Evolutionary conservation across 2,797 vertebrate species (phyloP).

Genomic region (Enteromius paludinosus): DNA sequence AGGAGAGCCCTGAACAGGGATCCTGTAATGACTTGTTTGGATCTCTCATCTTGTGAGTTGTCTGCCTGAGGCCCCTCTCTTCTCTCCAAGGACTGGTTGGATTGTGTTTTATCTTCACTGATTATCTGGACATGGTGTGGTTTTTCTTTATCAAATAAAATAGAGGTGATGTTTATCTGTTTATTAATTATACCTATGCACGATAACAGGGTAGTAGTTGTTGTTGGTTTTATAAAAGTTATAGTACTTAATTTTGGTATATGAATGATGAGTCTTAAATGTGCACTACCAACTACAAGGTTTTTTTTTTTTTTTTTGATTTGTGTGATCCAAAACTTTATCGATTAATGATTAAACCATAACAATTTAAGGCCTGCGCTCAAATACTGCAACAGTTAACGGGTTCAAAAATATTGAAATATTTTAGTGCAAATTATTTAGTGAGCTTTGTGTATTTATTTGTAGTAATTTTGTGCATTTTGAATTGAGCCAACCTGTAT

Average conservation of each 20-base stretch:
- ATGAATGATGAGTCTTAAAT: background rate
- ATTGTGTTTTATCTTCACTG: conserved; percentile 53
- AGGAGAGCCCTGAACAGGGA: conserved; percentile 45
- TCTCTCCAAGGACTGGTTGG: conserved; percentile 51
- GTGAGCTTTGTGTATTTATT: background rate
- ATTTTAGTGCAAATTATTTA: background rate
- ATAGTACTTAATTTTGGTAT: background rate
- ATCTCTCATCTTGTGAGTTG: conserved; percentile 31
- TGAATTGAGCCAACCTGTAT: background rate
- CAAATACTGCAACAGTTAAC: background rate
- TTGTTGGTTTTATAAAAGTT: background rate
- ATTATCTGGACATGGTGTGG: conserved; percentile 42
- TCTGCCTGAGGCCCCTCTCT: conserved; percentile 33
- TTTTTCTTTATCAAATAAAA: background rate
- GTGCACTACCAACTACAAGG: background rate
- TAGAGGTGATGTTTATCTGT: background rate
- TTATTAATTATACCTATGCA: background rate
- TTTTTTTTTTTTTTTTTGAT: no score
- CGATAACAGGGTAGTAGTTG: background rate
- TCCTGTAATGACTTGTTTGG: conserved; percentile 62
- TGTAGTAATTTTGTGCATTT: background rate
- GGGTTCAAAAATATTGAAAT: background rate
- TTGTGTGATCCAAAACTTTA: no score
- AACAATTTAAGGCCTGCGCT: background rate
- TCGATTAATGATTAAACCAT: background rate